Base-by-base conservation (phyloP, 2,113 vertebrate genomes). In the Sinocyclocheilus anophthalmus region DNA sequence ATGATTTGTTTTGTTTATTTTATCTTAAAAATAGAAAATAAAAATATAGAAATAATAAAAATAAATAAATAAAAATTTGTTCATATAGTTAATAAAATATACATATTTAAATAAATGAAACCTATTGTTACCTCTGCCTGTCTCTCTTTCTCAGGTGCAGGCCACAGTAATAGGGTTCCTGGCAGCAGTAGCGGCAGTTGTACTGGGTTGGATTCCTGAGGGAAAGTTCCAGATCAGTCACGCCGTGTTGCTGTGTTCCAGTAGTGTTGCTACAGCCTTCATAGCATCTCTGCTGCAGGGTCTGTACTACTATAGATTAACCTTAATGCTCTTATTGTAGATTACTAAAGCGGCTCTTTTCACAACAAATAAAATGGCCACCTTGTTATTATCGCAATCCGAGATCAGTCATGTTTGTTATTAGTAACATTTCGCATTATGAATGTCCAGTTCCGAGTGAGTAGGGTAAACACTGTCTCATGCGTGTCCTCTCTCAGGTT, bases 151-250 rank as follows among this genome's bases (percentile, higher is more conserved):
- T 57, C 91, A 99, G 98, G 97, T 99, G 53, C 97, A 99, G 92
- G 98, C 98, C 80, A 99, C 98, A 7, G 97, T 99, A 2, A 97
- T 98, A 91, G 97, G 97, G 0, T 98, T 99, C 92, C 93, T 99
- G 90, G 98, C 98, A 61, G 98, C 98, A 0, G 96, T 99, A 88
- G 97, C 97, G 12, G 98, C 98, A 0, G 94, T 97, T 63, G 92
- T 98, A 70, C 87, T 99, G 70, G 98, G 97, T 76, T 99, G 98
- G 97, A 98, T 99, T 90, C 97, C 97, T 12, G 97, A 99, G 81
- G 97, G 98, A 53, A 98, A 97, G 92, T 98, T 97, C 88, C 94
- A 96, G 88, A 95, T 98, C 65, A 95, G 96, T 90, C 97, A 99
- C 30, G 97, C 97, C 0, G 91, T 97, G 61, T 94, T 99, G 75